Base-by-base conservation (phyloP, 1,140 invertebrate genomes). In the Sarcophaga peregrina region DNA sequence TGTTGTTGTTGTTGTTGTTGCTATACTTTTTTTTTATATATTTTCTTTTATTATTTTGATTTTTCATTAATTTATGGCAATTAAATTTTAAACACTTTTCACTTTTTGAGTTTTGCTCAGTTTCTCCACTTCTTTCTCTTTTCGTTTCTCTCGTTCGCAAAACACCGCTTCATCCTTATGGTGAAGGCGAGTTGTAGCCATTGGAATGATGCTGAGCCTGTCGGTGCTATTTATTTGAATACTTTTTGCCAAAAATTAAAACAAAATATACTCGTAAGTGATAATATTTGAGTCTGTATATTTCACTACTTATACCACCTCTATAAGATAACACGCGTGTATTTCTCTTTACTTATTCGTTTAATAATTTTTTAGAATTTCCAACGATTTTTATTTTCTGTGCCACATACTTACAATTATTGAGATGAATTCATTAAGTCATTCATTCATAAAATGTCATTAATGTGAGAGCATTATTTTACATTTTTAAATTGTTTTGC, bases 21-120 rank as follows among this genome's bases (percentile, higher is more conserved):
- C 48, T 58, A 5, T 15, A 5, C 48, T 48, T 37, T 68, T 47
- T n/a, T 76, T 76, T 50, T 37, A 2, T 37, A 37, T 37, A 46
- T 37, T 37, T 68, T 81, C 47, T 58, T 25, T 62, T 81, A n/a
- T 48, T 81, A n/a, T 68, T 46, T 52, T 81, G n/a, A 48, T 48
- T 68, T 81, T 62, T 48, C 54, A 25, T 81, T 78, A 78, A 78
- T 78, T 78, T 78, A 72, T 81, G 80, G 52, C 80, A 72, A 72
- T 81, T 50, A 78, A 78, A 78, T 20, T 78, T 78, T 78, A 78
- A 78, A 78, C 20, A 78, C 75, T 78, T 78, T 48, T 20, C 75
- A 78, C 48, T 78, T 13, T 78, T 72, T 78, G 46, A 1, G 1
- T 37, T 37, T 37, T 4, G 1, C 25, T 37, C 25, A 37, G 4